Evolutionary conservation across 1,140 invertebrate genomes (phyloP).

Genomic region (Chymomyza costata): DNA sequence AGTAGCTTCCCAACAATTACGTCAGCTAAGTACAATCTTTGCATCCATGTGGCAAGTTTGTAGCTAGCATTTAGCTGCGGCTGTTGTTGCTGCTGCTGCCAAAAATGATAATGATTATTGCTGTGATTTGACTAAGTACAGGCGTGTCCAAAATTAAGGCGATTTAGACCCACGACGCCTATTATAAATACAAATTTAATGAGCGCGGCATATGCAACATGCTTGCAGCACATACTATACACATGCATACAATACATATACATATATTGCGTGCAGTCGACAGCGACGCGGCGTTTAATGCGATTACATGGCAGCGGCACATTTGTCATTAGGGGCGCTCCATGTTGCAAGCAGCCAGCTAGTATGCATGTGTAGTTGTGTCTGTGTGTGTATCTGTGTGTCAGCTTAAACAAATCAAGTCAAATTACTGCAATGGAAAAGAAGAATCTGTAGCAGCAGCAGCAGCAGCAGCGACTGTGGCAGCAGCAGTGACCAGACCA

Average conservation of each 20-base stretch:
- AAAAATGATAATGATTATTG: constrained; percentile 67
- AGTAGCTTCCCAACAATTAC: constrained; percentile 1
- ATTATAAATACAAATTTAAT: constrained; percentile 73
- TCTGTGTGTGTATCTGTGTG: constrained; percentile 29
- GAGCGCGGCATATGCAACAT: constrained; percentile 66
- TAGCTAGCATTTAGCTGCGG: too few relatives aligned
- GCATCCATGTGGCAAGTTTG: too few relatives aligned
- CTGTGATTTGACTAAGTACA: constrained; percentile 58
- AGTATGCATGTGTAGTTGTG: constrained; percentile 9
- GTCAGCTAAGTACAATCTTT: constrained; percentile 17
- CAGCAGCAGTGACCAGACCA: constrained; percentile 10
- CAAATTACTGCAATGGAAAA: constrained; percentile 65
- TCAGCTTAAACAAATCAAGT: constrained; percentile 68
- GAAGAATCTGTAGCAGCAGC: constrained; percentile 56
- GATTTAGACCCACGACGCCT: constrained; percentile 51
- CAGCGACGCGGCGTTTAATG: constrained; percentile 50
- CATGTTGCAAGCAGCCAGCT: constrained; percentile 8
- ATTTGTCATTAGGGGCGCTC: constrained; percentile 56
- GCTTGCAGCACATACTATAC: neutral
- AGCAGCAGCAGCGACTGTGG: constrained; percentile 23
- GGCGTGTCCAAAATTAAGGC: constrained; percentile 65
- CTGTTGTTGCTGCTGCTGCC: too few relatives aligned
- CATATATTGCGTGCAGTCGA: constrained; percentile 1
- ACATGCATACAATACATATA: neutral
- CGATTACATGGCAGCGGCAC: constrained; percentile 70